Conservation (phyloP, 2,113 vertebrate species). For the Sinocyclocheilus grahami region DNA sequence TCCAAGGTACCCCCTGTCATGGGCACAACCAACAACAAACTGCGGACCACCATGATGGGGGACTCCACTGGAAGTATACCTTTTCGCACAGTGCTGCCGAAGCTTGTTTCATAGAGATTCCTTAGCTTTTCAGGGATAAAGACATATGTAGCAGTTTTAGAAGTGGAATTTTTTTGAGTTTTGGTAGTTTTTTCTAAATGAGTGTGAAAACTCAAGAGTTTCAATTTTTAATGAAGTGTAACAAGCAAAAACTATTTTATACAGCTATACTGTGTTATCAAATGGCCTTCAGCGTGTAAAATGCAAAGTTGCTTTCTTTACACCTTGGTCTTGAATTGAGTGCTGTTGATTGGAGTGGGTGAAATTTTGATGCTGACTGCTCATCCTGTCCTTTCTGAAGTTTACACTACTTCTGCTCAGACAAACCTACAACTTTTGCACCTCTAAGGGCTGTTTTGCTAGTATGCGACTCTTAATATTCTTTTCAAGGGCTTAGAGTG, state of each 20-base stretch:
- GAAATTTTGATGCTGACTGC: constrained; percentile 22
- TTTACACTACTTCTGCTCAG: constrained; percentile 50
- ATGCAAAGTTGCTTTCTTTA: constrained; percentile 56
- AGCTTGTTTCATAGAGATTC: constrained; percentile 87
- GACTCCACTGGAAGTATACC: constrained; percentile 84
- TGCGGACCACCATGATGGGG: constrained; percentile 86
- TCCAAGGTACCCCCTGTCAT: constrained; percentile 82
- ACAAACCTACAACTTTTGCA: constrained; percentile 34
- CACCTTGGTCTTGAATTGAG: constrained; percentile 36
- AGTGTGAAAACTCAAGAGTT: constrained; percentile 67
- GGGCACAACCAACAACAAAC: constrained; percentile 82
- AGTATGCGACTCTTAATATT: background rate
- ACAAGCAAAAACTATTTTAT: constrained; percentile 61
- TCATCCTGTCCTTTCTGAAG: constrained; percentile 13
- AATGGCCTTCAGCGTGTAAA: constrained; percentile 61
- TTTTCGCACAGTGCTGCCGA: constrained; percentile 92
- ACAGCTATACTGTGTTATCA: constrained; percentile 44
- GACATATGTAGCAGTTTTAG: constrained; percentile 64
- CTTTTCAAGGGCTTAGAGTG: constrained; percentile 48
- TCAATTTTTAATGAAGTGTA: constrained; percentile 56
- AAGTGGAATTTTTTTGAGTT: constrained; percentile 48
- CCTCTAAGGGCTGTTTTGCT: background rate
- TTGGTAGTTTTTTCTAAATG: constrained; percentile 44
- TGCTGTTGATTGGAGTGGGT: constrained; percentile 44
- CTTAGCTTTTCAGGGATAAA: constrained; percentile 71